Evolutionary conservation across 2,888 invertebrate genomes (phyloP), one percentile per base, ranked within the genome.

Genomic region (Ecliptopera silaceata): DNA sequence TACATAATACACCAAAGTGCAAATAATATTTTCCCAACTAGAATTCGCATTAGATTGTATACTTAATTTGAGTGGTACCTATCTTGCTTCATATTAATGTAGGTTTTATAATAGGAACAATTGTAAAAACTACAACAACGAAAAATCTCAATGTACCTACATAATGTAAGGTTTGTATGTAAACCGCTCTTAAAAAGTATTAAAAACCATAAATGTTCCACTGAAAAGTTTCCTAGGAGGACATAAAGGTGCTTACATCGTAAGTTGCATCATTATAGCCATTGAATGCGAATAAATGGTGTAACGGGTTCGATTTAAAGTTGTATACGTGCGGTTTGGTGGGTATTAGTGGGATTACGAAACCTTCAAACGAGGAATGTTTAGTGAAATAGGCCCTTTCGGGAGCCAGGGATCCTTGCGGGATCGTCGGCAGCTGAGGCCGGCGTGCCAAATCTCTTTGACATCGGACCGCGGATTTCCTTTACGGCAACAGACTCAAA

Each of bases 321-420:
- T 74, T 72, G 68, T 70, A 70, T 75, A 66, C 72, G 72, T 77
- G 80, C 68, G 77, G 77, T 77, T 77, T 70, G 71, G 68, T 68
- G 70, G 73, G 77, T 75, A 79, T 79, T 77, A 79, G 71, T 61
- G 65, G 71, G 74, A 74, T 79, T 78, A 79, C 39, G 64, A 61
- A 66, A 69, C 68, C 73, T 71, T 70, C 71, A 71, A 76, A 74
- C 71, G 68, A 60, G 68, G 68, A 74, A 75, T 77, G 73, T 77
- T 79, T 75, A 72, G 77, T 65, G 69, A 61, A 72, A 75, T 70
- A 67, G 70, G 67, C 72, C 65, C 68, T 66, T 69, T 69, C 58
- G 63, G 64, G 70, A 67, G 57, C 32, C 18, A 65, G 68, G 56
- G 69, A 66, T 70, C 72, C 66, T 70, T 70, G 67, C 62, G 66